These are phyloP conservation scores for Scophthalmus maximus DNA, from an alignment of 2,113 vertebrate genomes.

Conservation along the genomic window DNA sequence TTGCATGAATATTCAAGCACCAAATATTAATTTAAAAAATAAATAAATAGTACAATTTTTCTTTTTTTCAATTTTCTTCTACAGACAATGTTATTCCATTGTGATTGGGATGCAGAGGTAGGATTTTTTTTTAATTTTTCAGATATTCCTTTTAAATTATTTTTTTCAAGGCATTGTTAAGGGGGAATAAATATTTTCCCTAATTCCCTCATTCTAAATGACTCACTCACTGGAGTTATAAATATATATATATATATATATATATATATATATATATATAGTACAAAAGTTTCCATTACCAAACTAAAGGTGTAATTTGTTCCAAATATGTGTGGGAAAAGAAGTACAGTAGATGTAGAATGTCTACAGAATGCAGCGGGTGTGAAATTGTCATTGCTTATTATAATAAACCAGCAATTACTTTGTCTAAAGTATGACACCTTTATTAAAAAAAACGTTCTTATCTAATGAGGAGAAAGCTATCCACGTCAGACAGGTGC, in stretches of 20 bases:
- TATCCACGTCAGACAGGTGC: neutral
- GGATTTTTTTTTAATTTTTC: slow-evolving; percentile 6
- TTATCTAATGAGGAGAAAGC: neutral
- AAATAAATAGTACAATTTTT: slow-evolving; percentile 28
- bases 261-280: too few relatives aligned
- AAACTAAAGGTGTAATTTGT: too few relatives aligned
- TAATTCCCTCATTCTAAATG: neutral
- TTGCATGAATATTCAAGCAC: slow-evolving; percentile 74
- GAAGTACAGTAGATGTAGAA: neutral
- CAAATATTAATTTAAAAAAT: too few relatives aligned
- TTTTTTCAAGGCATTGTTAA: too few relatives aligned
- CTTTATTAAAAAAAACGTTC: slow-evolving; percentile 1
- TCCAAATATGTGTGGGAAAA: neutral
- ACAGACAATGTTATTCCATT: slow-evolving; percentile 15
- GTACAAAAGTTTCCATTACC: too few relatives aligned
- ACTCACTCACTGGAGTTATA: neutral
- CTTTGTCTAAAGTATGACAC: neutral
- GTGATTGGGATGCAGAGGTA: neutral
- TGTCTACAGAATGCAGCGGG: neutral
- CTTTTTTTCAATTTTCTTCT: slow-evolving; percentile 7
- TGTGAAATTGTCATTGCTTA: neutral
- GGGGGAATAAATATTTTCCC: too few relatives aligned
- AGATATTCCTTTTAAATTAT: neutral
- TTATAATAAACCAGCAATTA: neutral
- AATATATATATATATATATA: too few relatives aligned